These are phyloP conservation scores for Ptychoptera contaminata DNA, from an alignment of 2,888 invertebrate genomes.

Conservation along the genomic window DNA sequence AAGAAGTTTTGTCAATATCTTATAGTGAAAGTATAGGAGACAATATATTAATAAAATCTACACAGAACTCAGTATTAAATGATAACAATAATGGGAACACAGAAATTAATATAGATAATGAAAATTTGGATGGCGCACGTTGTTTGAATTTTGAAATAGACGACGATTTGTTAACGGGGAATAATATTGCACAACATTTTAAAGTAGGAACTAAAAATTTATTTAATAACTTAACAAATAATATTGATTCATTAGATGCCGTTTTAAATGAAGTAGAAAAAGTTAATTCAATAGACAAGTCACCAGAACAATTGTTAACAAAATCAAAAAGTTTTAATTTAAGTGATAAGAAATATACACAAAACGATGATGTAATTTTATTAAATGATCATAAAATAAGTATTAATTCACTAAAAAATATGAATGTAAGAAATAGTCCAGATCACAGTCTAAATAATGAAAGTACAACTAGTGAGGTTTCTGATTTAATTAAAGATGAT, in stretches of 20 bases:
- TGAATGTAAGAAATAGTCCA: conserved; percentile 1
- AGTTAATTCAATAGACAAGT: background rate
- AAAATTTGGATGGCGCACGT: background rate
- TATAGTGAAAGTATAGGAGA: conserved; percentile 8
- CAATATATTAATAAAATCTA: background rate
- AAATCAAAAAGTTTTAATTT: background rate
- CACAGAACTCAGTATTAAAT: too few relatives aligned
- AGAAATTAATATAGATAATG: conserved; percentile 10
- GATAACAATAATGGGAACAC: too few relatives aligned
- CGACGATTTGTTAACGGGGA: conserved; percentile 25
- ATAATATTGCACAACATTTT: conserved; percentile 27
- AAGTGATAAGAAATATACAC: conserved; percentile 3
- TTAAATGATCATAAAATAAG: conserved; percentile 11
- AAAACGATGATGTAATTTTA: conserved; percentile 10
- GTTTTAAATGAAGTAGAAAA: background rate
- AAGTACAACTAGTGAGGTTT: conserved; percentile 28
- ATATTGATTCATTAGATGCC: background rate
- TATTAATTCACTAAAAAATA: conserved; percentile 8
- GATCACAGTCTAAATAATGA: conserved; percentile 22
- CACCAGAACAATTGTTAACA: background rate
- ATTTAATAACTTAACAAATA: background rate
- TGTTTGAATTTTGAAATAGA: conserved; percentile 16
- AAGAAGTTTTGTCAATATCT: conserved; percentile 20
- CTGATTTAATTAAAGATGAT: conserved; percentile 24
- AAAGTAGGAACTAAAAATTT: conserved; percentile 8